These are phyloP conservation scores for Podarcis raffonei DNA, from an alignment of 2,113 vertebrate genomes.

Conservation along the genomic window DNA sequence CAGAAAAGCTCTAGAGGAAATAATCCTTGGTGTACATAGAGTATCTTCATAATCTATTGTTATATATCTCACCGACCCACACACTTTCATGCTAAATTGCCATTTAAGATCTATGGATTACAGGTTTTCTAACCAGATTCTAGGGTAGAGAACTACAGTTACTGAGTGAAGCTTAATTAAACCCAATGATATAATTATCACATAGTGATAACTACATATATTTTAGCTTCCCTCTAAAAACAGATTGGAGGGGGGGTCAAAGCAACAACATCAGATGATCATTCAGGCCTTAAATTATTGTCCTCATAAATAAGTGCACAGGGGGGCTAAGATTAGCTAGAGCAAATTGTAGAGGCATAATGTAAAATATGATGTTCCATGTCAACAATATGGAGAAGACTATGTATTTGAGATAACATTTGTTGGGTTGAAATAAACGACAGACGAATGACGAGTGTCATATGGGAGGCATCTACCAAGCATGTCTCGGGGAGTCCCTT, in stretches of 20 bases:
- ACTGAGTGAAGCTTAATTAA: slow-evolving; percentile 20
- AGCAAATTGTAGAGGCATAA: neutral
- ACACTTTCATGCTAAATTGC: neutral
- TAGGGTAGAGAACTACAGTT: slow-evolving; percentile 45
- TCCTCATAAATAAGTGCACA: neutral
- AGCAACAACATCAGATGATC: neutral
- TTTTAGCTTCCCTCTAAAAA: neutral
- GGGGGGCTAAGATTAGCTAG: neutral
- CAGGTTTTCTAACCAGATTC: slow-evolving; percentile 57
- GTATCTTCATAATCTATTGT: neutral
- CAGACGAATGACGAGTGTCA: too few relatives aligned
- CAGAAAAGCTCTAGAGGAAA: neutral
- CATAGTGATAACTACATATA: neutral
- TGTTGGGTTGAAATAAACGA: too few relatives aligned
- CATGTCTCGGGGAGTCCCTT: too few relatives aligned
- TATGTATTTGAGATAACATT: too few relatives aligned
- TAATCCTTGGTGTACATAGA: neutral
- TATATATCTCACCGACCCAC: neutral
- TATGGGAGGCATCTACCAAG: too few relatives aligned
- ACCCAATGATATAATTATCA: slow-evolving; percentile 17
- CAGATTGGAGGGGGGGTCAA: neutral
- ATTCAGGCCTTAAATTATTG: neutral
- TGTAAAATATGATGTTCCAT: too few relatives aligned
- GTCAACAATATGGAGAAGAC: too few relatives aligned
- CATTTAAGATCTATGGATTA: slow-evolving; percentile 42